Evolutionary conservation across 2,797 vertebrate genomes (phyloP).

Genomic region (Antrozous pallidus): DNA sequence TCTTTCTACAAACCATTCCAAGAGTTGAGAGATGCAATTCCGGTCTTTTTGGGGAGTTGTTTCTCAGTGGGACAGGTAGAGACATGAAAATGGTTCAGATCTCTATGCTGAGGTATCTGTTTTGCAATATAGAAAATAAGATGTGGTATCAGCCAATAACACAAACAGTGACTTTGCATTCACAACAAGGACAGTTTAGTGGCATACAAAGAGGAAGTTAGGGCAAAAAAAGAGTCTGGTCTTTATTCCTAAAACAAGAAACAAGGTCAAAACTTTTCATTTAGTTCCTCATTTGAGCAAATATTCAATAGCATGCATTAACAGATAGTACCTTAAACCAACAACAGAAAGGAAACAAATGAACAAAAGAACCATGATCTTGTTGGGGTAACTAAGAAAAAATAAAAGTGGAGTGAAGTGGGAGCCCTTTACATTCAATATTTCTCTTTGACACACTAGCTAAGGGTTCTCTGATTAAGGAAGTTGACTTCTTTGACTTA

Average conservation of each 20-base stretch:
- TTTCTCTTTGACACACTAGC: background rate
- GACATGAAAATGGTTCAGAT: background rate
- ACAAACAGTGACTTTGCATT: constrained; percentile 15
- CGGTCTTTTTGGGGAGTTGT: background rate
- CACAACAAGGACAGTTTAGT: background rate
- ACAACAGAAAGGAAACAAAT: background rate
- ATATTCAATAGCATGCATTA: background rate
- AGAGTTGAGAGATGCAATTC: background rate
- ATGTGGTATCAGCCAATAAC: background rate
- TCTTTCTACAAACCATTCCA: background rate
- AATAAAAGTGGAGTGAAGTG: background rate
- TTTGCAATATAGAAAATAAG: constrained; percentile 27
- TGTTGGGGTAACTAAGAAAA: constrained; percentile 10
- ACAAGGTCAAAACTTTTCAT: background rate
- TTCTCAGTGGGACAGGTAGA: background rate
- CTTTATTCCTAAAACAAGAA: background rate
- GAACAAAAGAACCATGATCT: background rate
- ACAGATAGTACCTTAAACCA: background rate
- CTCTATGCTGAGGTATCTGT: background rate
- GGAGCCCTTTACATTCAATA: background rate
- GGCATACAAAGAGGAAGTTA: constrained; percentile 45
- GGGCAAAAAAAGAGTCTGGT: background rate
- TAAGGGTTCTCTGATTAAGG: background rate
- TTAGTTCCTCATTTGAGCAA: background rate
- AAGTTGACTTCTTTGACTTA: background rate